These are phyloP conservation scores for Philonicus albiceps DNA, from an alignment of 2,888 invertebrate genomes.

Conservation along the genomic window DNA sequence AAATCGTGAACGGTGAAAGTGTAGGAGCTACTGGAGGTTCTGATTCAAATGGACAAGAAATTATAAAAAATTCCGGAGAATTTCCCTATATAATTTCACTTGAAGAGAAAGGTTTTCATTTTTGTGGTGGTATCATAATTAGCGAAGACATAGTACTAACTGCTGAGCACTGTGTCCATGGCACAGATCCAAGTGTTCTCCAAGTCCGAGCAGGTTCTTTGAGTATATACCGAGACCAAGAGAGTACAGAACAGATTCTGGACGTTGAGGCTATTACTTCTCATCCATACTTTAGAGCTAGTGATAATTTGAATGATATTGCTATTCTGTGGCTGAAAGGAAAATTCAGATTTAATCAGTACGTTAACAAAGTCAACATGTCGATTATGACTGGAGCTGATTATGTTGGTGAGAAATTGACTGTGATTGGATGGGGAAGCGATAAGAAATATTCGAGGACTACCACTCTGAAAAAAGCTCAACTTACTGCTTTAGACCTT, in stretches of 20 bases:
- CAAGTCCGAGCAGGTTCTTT: constrained; percentile 13
- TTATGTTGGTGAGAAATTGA: constrained; percentile 22
- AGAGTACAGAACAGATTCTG: neutral
- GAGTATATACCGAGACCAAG: neutral
- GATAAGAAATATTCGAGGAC: neutral
- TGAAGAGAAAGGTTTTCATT: neutral
- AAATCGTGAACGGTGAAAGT: constrained; percentile 21
- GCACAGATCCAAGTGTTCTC: neutral
- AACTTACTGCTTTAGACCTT: neutral
- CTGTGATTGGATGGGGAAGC: constrained; percentile 28
- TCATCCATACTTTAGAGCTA: neutral
- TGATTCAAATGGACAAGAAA: neutral
- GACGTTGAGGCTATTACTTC: neutral
- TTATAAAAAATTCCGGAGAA: constrained; percentile 10
- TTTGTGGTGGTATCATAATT: constrained; percentile 2
- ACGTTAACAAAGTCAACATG: constrained; percentile 21
- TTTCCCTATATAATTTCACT: constrained; percentile 6
- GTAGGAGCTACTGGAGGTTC: neutral
- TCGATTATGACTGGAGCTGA: neutral
- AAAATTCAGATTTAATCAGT: neutral
- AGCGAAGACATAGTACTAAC: neutral
- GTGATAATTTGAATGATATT: constrained; percentile 24
- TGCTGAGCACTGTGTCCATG: constrained; percentile 19
- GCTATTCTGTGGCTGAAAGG: constrained; percentile 4
- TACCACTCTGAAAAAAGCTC: neutral